Conservation (phyloP, 2,113 vertebrate genomes). For the Ctenomys sociabilis region DNA sequence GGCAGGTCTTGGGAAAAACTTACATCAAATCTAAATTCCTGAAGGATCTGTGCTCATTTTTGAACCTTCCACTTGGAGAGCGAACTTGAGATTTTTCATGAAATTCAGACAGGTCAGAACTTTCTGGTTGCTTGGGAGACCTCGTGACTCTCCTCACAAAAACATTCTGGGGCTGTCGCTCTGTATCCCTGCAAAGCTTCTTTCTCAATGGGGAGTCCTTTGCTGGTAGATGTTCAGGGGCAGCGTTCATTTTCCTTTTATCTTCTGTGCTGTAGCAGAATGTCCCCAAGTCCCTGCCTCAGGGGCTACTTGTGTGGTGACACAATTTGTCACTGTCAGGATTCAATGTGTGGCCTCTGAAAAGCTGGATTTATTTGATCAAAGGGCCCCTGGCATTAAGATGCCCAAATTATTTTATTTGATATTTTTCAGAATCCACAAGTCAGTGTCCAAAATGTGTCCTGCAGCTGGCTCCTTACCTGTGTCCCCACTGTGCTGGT, state of each 20-base stretch:
- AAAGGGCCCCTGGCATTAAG: constrained; percentile 60
- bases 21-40: constrained; percentile 51
- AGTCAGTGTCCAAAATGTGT: constrained; percentile 48
- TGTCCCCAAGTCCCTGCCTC: constrained; percentile 52
- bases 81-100: constrained; percentile 12
- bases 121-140: background rate
- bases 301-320: background rate
- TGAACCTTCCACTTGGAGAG: background rate
- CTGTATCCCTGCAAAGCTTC: background rate
- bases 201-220: background rate
- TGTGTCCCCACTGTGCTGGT: background rate
- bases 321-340: constrained; percentile 69
- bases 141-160: constrained; percentile 1
- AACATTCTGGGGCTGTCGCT: background rate
- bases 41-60: constrained; percentile 48
- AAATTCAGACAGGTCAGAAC: background rate
- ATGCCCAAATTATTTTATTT: constrained; percentile 62
- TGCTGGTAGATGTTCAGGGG: constrained; percentile 36
- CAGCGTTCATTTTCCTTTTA: constrained; percentile 25
- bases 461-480: background rate
- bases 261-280: background rate
- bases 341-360: constrained; percentile 58
- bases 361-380: constrained; percentile 65
- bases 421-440: constrained; percentile 65
- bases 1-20: constrained; percentile 48